Evolutionary conservation across 2,113 vertebrate species (phyloP).

Genomic region (Phocoena phocoena): DNA sequence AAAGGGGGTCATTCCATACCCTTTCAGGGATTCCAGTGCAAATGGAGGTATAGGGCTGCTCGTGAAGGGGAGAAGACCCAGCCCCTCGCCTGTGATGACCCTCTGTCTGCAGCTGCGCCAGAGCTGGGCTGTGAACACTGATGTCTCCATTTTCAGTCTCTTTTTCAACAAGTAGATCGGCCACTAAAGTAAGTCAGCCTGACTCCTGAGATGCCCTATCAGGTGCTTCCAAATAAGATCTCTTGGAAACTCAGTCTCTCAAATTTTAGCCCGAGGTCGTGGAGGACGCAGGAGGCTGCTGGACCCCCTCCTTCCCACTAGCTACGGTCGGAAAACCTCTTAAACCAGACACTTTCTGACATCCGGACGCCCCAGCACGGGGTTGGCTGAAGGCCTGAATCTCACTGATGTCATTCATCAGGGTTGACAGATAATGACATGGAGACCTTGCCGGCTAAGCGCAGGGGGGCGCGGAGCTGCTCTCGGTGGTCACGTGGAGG

Average conservation of each 20-base stretch:
- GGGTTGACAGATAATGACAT: neutral
- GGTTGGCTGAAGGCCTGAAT: neutral
- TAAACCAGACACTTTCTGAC: neutral
- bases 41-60: fast-evolving
- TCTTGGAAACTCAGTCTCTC: fast-evolving
- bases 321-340: neutral
- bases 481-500: fast-evolving
- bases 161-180: no score
- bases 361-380: neutral
- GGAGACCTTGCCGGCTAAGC: neutral
- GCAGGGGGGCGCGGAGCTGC: no score
- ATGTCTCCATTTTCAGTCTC: fast-evolving
- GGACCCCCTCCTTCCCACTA: fast-evolving
- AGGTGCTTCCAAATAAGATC: fast-evolving
- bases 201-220: fast-evolving
- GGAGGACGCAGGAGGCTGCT: fast-evolving
- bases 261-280: fast-evolving
- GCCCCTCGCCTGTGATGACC: fast-evolving
- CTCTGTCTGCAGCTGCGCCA: no score
- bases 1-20: neutral
- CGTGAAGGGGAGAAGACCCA: fast-evolving
- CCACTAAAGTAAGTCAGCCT: fast-evolving
- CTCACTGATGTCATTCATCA: fast-evolving
- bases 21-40: neutral
- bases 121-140: neutral